Evolutionary conservation across 2,113 vertebrate genomes (phyloP).

Genomic region (Tympanuchus pallidicinctus): DNA sequence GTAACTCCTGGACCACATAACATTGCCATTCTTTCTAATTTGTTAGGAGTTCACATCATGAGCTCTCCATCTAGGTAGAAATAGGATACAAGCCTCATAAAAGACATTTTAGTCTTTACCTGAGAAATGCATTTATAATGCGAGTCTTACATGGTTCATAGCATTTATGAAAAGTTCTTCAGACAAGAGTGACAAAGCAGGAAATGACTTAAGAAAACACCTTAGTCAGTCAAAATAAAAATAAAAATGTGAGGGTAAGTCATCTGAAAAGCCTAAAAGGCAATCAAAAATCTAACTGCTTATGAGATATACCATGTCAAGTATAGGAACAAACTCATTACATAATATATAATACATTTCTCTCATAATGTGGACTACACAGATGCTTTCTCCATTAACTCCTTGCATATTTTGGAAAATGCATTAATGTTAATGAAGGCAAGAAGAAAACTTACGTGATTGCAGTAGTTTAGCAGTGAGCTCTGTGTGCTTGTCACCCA

Average conservation of each 20-base stretch:
- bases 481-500: neutral
- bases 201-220: constrained; percentile 17
- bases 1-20: neutral
- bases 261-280: constrained; percentile 15
- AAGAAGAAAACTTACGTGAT: neutral
- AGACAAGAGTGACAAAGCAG: neutral
- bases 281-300: constrained; percentile 22
- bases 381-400: constrained; percentile 18
- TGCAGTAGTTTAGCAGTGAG: neutral
- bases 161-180: neutral
- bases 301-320: neutral
- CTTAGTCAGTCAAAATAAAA: constrained; percentile 8
- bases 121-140: neutral
- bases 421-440: neutral
- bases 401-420: neutral
- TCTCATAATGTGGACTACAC: neutral
- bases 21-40: neutral
- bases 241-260: neutral
- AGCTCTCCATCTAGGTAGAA: neutral
- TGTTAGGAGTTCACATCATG: neutral
- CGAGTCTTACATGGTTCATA: neutral
- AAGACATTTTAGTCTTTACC: neutral
- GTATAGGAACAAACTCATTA: neutral
- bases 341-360: neutral
- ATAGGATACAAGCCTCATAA: neutral